Evolutionary conservation across 1,140 invertebrate genomes (phyloP), one percentile per base, ranked within the genome.

Genomic region (Stegodyphus mimosarum): DNA sequence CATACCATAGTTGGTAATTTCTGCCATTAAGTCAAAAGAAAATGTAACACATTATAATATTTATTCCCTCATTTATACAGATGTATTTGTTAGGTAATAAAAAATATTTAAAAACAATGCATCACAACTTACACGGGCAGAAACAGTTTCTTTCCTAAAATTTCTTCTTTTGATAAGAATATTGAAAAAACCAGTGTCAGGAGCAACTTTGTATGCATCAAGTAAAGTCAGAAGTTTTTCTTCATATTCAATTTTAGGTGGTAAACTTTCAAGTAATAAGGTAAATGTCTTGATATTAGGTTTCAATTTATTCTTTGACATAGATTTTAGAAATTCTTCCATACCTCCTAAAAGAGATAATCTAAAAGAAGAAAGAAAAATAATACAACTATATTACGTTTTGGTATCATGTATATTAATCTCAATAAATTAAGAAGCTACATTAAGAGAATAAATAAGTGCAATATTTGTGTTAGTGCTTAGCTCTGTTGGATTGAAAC

Each of bases 181-280:
- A 90, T 98, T 98, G 88, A 93, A 96, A 89, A 97, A 96, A 89
- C 94, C 93, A 60, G 95, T 92, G 90, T 98, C 96, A 0, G 93
- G 90, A 88, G 92, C 92, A 0, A 96, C 89, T 13, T 92, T 90
- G 55, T 91, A 90, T 75, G 90, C 89, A 74, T 92, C 92, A 88
- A 96, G 93, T 48, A 92, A 89, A 60, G 89, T 86, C 7, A 96
- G 86, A 7, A 96, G 88, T 87, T 93, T 91, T 66, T 94, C 91
- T 90, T 98, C 96, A 51, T 93, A 92, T 69, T 92, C 89, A 76
- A 89, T 88, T 52, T 92, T 93, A 73, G 93, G 90, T 6, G 95
- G 95, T 81, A 96, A 91, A 83, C 94, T 89, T 88, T 95, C 92
- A 11, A 98, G 88, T 73, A 98, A 90, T 88, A 94, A 93, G 5